Evolutionary conservation across 2,797 vertebrate species (phyloP).

Genomic region (Cyprinodon diabolis): DNA sequence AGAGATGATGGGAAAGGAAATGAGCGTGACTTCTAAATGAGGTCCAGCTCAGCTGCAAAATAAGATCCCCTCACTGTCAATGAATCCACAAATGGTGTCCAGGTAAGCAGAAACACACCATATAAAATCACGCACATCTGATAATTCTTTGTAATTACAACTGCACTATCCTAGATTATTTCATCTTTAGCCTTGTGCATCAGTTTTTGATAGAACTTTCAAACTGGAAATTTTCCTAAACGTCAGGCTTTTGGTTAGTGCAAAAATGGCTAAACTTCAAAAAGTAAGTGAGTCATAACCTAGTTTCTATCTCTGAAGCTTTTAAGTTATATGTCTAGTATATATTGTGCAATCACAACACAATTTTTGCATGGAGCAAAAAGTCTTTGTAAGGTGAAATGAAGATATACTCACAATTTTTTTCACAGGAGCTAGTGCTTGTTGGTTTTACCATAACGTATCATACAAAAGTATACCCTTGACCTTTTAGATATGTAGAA

Average conservation of each 20-base stretch:
- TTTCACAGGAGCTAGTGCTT: neutral
- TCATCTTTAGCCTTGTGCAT: neutral
- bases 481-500: neutral
- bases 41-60: conserved; percentile 8
- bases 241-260: neutral
- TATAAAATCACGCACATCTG: neutral
- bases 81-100: too few relatives aligned
- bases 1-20: conserved; percentile 30
- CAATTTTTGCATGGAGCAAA: neutral
- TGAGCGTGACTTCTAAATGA: conserved; percentile 10
- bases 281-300: neutral
- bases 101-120: too few relatives aligned
- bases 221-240: neutral
- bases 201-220: neutral
- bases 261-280: neutral
- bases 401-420: neutral
- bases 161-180: neutral
- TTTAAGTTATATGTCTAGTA: neutral
- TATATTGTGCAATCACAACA: neutral
- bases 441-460: neutral
- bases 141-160: neutral
- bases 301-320: too few relatives aligned
- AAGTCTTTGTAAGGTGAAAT: neutral
- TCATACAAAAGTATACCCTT: too few relatives aligned
- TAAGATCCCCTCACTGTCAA: too few relatives aligned